These are phyloP conservation scores for Diachasmimorpha longicaudata DNA, from an alignment of 1,140 invertebrate genomes.

Conservation along the genomic window DNA sequence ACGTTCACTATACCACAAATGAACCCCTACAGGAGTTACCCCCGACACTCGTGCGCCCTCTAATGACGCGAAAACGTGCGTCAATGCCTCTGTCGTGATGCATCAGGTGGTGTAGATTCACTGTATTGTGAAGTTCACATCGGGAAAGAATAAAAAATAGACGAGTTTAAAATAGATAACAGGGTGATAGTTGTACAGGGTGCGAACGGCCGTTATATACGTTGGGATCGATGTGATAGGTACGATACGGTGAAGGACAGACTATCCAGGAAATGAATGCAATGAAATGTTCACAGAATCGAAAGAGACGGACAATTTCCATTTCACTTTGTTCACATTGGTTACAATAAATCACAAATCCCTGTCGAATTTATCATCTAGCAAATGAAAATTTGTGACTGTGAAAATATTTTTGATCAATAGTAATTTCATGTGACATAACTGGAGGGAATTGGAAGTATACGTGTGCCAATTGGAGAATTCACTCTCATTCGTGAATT, in stretches of 20 bases:
- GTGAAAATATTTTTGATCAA: background rate
- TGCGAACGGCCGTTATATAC: background rate
- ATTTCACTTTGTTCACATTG: background rate
- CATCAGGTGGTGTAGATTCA: background rate
- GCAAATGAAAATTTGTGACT: background rate
- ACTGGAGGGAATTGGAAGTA: too few species aligned
- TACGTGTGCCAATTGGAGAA: too few species aligned
- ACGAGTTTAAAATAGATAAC: constrained; percentile 9
- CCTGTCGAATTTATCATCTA: background rate
- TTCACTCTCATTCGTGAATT: too few species aligned
- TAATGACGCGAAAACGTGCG: constrained; percentile 10
- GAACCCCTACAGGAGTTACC: background rate
- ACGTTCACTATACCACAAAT: background rate
- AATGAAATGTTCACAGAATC: background rate
- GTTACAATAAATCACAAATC: background rate
- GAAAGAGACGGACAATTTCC: background rate
- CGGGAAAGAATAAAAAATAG: background rate
- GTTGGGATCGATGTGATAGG: background rate
- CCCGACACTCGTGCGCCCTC: background rate
- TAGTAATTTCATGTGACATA: background rate
- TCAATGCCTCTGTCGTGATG: background rate
- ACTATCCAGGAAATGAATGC: background rate
- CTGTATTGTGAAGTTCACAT: background rate
- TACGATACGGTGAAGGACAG: background rate
- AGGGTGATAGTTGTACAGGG: background rate